Evolutionary conservation across 1,140 invertebrate species (phyloP).

Genomic region (Lutraria rhynchaena): DNA sequence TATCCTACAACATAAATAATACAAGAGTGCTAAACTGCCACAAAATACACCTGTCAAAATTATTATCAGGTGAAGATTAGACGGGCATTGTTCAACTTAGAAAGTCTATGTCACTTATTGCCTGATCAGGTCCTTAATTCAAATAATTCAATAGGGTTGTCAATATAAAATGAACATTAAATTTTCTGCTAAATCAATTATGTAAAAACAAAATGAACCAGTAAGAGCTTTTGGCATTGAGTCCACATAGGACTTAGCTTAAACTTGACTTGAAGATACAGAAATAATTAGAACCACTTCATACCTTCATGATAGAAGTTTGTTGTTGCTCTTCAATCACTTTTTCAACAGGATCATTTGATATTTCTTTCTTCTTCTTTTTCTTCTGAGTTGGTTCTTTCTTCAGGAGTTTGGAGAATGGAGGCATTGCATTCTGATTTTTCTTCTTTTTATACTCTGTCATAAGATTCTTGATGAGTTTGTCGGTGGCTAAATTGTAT

Average conservation of each 20-base stretch:
- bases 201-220: too few relatives aligned
- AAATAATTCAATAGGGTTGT: too few relatives aligned
- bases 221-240: too few relatives aligned
- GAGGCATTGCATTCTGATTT: constrained; percentile 84
- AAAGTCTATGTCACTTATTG: too few relatives aligned
- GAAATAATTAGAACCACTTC: too few relatives aligned
- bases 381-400: constrained; percentile 54
- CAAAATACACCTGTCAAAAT: background rate
- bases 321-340: constrained; percentile 85
- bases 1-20: constrained; percentile 83
- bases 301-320: constrained; percentile 90
- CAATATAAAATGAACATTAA: too few relatives aligned
- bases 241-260: too few relatives aligned
- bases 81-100: background rate
- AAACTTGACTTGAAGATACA: too few relatives aligned
- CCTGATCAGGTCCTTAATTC: too few relatives aligned
- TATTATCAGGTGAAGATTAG: background rate
- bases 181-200: too few relatives aligned
- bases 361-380: constrained; percentile 47
- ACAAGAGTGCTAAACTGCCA: background rate
- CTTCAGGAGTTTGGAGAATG: constrained; percentile 72
- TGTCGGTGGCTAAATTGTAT: constrained; percentile 83
- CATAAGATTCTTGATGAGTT: constrained; percentile 84
- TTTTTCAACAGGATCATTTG: constrained; percentile 71
- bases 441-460: constrained; percentile 86